These are phyloP conservation scores for Mormyrus lacerda DNA, from an alignment of 2,113 vertebrate species.

Conservation along the genomic window DNA sequence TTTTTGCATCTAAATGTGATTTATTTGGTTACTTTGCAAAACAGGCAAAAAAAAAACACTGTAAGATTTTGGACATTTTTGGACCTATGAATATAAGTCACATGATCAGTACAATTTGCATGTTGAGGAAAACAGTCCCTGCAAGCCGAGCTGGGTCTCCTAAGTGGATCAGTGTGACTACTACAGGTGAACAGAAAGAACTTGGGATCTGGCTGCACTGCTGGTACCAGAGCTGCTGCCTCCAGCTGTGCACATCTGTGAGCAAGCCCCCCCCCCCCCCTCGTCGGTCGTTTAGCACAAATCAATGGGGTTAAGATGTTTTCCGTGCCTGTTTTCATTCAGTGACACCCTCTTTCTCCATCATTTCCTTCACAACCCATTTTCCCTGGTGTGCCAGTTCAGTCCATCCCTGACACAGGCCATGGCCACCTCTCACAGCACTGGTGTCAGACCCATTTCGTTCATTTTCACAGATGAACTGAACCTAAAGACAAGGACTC, in stretches of 20 bases:
- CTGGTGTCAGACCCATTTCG: background rate
- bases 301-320: background rate
- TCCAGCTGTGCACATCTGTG: background rate
- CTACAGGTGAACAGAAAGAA: background rate
- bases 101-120: background rate
- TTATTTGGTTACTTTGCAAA: background rate
- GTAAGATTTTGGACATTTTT: background rate
- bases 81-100: background rate
- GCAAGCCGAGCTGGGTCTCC: background rate
- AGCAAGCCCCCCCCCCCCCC: background rate
- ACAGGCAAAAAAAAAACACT: background rate
- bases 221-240: background rate
- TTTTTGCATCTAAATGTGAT: background rate
- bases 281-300: background rate
- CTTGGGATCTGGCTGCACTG: background rate
- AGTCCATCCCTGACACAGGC: background rate
- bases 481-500: background rate
- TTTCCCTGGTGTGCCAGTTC: background rate
- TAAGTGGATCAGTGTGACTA: background rate
- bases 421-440: background rate
- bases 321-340: background rate
- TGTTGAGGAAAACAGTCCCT: background rate
- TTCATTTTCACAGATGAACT: background rate
- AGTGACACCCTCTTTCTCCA: background rate
- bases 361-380: background rate